phyloP scores from a whole-genome alignment of 2,113 vertebrate genomes.

The Aegithalos caudatus region DNA sequence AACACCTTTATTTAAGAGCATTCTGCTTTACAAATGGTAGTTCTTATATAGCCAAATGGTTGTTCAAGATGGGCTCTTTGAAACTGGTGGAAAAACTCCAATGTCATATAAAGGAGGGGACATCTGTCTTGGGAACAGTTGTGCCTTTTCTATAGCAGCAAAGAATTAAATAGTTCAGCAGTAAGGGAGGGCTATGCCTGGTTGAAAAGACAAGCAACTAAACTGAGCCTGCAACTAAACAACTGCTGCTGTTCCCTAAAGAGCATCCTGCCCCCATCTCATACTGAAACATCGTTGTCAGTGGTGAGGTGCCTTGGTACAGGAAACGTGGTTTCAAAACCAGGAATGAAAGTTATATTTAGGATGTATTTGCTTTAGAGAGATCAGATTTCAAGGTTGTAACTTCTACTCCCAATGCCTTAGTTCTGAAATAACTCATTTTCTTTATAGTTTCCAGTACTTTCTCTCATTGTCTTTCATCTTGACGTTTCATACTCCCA shows the following conservation, averaged over 20 bases:
- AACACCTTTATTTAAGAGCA: background rate
- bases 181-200: background rate
- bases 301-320: background rate
- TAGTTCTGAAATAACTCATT: background rate
- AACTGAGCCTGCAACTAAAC: too few relatives aligned
- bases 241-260: background rate
- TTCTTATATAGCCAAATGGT: background rate
- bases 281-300: background rate
- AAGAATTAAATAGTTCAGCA: background rate
- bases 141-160: background rate
- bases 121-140: background rate
- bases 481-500: background rate
- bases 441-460: background rate
- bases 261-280: background rate
- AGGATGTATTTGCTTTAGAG: background rate
- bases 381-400: background rate
- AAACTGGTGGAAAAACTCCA: background rate
- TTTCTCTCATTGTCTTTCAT: background rate
- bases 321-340: background rate
- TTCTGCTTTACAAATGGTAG: background rate
- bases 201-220: background rate
- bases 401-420: background rate
- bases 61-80: background rate
- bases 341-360: background rate
- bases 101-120: background rate